Evolutionary conservation across 2,888 invertebrate genomes (phyloP).

Genomic region (Acanthosepion pharaonis): DNA sequence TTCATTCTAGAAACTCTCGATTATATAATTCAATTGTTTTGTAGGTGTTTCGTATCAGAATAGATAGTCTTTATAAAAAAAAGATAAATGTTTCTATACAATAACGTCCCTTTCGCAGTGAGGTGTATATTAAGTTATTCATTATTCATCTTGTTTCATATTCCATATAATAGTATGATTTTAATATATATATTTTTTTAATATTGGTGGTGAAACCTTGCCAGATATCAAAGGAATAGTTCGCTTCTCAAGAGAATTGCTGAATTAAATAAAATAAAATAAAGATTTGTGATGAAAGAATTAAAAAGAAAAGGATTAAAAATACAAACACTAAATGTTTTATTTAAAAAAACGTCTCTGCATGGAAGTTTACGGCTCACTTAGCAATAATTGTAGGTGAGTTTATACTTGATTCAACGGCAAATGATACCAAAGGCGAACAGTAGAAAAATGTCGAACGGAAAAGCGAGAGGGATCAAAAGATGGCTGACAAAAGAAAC

Average conservation of each 20-base stretch:
- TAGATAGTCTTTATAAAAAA: background rate
- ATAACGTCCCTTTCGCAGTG: background rate
- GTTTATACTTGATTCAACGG: background rate
- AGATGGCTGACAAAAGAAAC: background rate
- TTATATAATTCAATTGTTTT: background rate
- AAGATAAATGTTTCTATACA: background rate
- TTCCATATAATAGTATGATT: background rate
- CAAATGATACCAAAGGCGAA: slow-evolving; percentile 1
- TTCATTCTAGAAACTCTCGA: background rate
- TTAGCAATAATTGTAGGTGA: background rate
- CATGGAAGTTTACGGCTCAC: background rate
- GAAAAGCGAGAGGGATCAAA: background rate
- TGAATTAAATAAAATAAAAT: background rate
- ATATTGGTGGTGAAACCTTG: background rate
- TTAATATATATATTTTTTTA: background rate
- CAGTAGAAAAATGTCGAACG: background rate
- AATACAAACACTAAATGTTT: background rate
- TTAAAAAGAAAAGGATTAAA: background rate
- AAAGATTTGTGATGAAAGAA: background rate
- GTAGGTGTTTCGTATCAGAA: background rate
- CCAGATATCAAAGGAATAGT: background rate
- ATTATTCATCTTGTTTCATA: background rate
- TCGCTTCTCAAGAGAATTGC: background rate
- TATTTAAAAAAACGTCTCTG: background rate
- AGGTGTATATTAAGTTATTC: background rate